These are phyloP conservation scores for Squalus acanthias DNA, from an alignment of 2,797 vertebrate genomes.

Conservation along the genomic window DNA sequence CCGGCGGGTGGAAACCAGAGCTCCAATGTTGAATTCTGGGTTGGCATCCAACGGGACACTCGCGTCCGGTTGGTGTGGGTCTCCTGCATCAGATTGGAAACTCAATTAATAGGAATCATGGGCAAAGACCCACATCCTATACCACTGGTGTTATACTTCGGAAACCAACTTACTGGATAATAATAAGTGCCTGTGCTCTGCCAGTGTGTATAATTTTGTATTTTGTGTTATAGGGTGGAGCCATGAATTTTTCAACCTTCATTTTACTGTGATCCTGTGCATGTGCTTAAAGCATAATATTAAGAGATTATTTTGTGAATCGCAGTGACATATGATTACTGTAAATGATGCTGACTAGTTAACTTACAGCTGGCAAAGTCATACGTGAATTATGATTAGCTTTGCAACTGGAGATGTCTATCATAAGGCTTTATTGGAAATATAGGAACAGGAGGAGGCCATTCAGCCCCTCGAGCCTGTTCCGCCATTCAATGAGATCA, in stretches of 20 bases:
- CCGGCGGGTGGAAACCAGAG: too few species aligned
- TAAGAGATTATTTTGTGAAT: not conserved
- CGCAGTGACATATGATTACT: not conserved
- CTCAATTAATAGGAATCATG: not conserved
- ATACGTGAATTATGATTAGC: not conserved
- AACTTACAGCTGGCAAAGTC: not conserved
- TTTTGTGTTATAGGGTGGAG: not conserved
- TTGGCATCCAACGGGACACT: too few species aligned
- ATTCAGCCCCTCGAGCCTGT: not conserved
- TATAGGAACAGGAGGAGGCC: not conserved
- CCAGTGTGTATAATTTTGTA: not conserved
- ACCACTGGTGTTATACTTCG: not conserved
- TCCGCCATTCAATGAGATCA: not conserved
- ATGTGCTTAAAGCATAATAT: not conserved
- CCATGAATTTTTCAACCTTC: not conserved
- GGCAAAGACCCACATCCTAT: not conserved
- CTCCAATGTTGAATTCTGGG: too few species aligned
- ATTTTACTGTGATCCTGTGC: not conserved
- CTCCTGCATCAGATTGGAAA: not conserved
- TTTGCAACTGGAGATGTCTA: not conserved
- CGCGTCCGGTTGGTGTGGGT: too few species aligned
- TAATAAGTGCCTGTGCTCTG: not conserved
- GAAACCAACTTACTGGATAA: not conserved
- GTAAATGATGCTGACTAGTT: not conserved
- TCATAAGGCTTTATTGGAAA: not conserved